Evolutionary conservation across 2,797 vertebrate species (phyloP).

Genomic region (Spinibarbus caldwelli): DNA sequence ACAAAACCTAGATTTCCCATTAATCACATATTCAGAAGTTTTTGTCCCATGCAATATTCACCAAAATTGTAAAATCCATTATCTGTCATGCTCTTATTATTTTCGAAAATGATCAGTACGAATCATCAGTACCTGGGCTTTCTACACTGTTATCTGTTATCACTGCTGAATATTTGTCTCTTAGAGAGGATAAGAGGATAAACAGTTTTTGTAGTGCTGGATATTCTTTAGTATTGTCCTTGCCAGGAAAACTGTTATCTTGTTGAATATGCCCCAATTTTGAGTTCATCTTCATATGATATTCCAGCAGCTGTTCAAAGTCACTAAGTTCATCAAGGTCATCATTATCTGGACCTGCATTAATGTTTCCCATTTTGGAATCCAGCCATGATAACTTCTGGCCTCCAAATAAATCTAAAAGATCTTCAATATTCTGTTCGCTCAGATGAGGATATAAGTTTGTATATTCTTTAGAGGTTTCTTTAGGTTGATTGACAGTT

Average conservation of each 20-base stretch:
- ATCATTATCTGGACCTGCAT: slow-evolving; percentile 52
- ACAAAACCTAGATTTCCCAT: too few species aligned
- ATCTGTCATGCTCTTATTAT: slow-evolving; percentile 11
- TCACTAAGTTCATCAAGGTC: slow-evolving; percentile 71
- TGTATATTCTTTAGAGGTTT: slow-evolving; percentile 60
- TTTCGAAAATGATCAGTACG: not conserved
- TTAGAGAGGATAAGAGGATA: slow-evolving; percentile 71
- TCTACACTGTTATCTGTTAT: slow-evolving; percentile 63
- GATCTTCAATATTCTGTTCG: slow-evolving; percentile 51
- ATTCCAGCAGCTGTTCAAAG: slow-evolving; percentile 69
- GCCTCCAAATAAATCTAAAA: slow-evolving; percentile 69
- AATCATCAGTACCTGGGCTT: slow-evolving; percentile 72
- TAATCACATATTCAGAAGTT: too few species aligned
- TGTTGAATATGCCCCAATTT: slow-evolving; percentile 48
- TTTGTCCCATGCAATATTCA: slow-evolving; percentile 24
- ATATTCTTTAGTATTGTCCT: slow-evolving; percentile 55
- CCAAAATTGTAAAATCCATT: not conserved
- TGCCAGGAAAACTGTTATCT: slow-evolving; percentile 60
- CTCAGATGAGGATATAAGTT: slow-evolving; percentile 66
- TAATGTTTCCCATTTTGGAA: slow-evolving; percentile 61
- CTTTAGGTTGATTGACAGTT: not conserved
- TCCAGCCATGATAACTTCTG: slow-evolving; percentile 76
- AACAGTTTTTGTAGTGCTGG: slow-evolving; percentile 74
- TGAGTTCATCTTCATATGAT: slow-evolving; percentile 63
- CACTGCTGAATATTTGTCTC: slow-evolving; percentile 66